Evolutionary conservation across 2,113 vertebrate genomes (phyloP).

Genomic region (Pachyramphus minor): DNA sequence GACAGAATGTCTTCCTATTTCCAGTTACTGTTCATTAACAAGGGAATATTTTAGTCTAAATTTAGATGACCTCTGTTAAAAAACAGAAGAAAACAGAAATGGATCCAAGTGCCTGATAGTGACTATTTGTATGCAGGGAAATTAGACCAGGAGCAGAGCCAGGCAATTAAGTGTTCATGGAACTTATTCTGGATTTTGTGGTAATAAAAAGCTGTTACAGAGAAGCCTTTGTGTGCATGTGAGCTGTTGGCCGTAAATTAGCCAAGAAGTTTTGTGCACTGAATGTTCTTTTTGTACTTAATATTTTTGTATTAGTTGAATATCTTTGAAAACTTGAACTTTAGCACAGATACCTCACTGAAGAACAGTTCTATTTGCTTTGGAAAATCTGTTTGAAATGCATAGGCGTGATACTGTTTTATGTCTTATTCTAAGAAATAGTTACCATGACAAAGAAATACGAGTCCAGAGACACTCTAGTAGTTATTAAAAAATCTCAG

Average conservation of each 20-base stretch:
- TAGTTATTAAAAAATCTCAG: not conserved
- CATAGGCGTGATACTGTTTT: not conserved
- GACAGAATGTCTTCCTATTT: constrained; percentile 60
- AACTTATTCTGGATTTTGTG: constrained; percentile 15
- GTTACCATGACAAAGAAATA: not conserved
- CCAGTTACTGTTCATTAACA: constrained; percentile 52
- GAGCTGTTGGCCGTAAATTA: constrained; percentile 23
- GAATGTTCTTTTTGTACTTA: constrained; percentile 25
- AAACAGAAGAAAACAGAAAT: constrained; percentile 50
- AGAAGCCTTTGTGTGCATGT: constrained; percentile 1
- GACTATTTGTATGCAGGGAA: constrained; percentile 31
- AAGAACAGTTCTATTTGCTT: constrained; percentile 7
- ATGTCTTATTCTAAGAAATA: not conserved
- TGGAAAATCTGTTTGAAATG: not conserved
- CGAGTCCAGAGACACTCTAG: not conserved
- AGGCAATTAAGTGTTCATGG: constrained; percentile 33
- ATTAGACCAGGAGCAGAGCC: constrained; percentile 25
- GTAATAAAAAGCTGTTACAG: constrained; percentile 45
- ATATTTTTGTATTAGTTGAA: not conserved
- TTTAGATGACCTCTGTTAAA: constrained; percentile 67
- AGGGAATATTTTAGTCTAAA: constrained; percentile 64
- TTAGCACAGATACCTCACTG: not conserved
- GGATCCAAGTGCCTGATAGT: constrained; percentile 43
- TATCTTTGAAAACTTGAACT: not conserved
- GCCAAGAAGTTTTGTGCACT: constrained; percentile 8